Base-by-base conservation (phyloP, 2,797 vertebrate genomes). In the Ispidina picta region DNA sequence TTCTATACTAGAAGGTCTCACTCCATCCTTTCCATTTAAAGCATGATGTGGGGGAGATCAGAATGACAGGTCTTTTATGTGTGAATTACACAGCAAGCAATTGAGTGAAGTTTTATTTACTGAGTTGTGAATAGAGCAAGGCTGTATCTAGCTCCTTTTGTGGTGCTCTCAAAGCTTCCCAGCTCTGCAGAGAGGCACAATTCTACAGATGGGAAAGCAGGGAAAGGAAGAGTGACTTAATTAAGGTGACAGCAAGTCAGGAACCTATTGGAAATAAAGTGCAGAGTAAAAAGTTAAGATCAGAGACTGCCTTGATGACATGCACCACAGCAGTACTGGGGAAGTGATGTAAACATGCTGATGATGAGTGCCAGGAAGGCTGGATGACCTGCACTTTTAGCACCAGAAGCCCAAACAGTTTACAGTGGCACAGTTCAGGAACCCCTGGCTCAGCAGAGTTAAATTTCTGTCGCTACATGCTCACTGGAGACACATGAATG, bases 81-180 rank as follows among this genome's bases (percentile, higher is more conserved):
- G 55, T 87, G 94, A 96, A 93, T 88, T 95, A 91, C 88, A 95
- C 90, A 88, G 83, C 2, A 0, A 80, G 95, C 92, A 93, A 88
- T 65, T 85, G 92, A 96, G 90, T 91, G 94, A 94, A 91, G 81
- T 85, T 96, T 95, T 95, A 96, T 96, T 96, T 96, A 95, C 95
- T 85, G 86, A 90, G 91, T 63, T 93, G 95, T 91, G 94, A 96
- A 94, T 90, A 96, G 93, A 90, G 77, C 19, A 77, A 86, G 94
- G 21, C 78, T 77, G 72, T 90, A 90, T 83, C 88, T 80, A 86
- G 91, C 86, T 93, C 94, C 88, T 87, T 95, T 91, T 90, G 82
- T 88, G 86, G 73, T 8, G 3, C 48, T 56, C 90, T 90, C 83
- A 83, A 78, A 94, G 95, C 88, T 85, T 63, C 59, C 56, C 69